Evolutionary conservation across 2,797 vertebrate species (phyloP).

Genomic region (Cyclura pinguis): DNA sequence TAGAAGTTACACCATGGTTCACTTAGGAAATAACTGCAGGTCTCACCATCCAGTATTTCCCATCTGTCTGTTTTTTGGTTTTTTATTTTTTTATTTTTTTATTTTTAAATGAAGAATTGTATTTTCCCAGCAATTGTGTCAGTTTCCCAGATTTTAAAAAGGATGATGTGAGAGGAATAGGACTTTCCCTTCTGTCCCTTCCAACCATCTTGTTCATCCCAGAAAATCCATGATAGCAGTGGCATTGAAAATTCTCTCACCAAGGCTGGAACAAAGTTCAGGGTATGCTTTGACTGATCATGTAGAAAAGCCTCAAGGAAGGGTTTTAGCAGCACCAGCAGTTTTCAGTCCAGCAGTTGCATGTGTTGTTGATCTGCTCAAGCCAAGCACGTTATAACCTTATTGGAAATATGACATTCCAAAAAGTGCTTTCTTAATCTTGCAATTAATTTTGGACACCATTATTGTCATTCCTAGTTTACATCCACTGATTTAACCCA

Average conservation of each 20-base stretch:
- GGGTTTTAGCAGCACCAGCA: conserved; percentile 56
- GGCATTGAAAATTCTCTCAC: not conserved
- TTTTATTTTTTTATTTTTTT: no score
- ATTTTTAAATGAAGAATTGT: not conserved
- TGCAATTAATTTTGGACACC: conserved; percentile 15
- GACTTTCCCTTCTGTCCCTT: no score
- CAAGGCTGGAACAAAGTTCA: not conserved
- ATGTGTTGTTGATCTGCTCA: not conserved
- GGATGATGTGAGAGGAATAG: no score
- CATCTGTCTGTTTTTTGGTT: not conserved
- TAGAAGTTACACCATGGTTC: not conserved
- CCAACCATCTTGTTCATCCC: no score
- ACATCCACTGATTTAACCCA: not conserved
- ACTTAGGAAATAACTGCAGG: not conserved
- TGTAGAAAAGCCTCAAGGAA: conserved; percentile 6
- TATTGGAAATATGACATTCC: not conserved
- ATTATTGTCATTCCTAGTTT: not conserved
- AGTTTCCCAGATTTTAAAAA: not conserved
- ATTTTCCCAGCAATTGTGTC: not conserved
- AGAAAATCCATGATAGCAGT: no score
- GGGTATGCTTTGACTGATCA: conserved; percentile 4
- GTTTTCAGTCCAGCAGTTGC: conserved; percentile 50
- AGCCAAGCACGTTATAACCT: not conserved
- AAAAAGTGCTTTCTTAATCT: not conserved
- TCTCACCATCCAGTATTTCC: not conserved